Conservation (phyloP, 2,888 invertebrate genomes). For the Thecophora atra region DNA sequence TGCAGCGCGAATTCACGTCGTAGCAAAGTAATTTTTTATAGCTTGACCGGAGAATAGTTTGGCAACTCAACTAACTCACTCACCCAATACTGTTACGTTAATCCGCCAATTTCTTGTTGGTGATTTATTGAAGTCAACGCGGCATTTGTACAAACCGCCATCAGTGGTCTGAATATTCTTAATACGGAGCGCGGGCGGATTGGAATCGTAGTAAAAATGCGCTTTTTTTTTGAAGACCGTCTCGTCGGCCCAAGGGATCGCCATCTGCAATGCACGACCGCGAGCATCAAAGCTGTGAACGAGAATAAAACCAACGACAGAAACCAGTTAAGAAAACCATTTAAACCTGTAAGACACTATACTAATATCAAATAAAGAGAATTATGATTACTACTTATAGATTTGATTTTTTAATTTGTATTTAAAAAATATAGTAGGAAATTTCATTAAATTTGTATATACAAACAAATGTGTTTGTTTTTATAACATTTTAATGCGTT, state of each 20-base stretch:
- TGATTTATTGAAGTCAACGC: slow-evolving; percentile 88
- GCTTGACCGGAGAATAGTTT: neutral
- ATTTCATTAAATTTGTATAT: too few species aligned
- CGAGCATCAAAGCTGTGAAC: slow-evolving; percentile 68
- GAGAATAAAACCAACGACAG: neutral
- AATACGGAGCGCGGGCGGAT: slow-evolving; percentile 64
- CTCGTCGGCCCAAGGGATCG: slow-evolving; percentile 70
- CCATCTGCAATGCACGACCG: slow-evolving; percentile 67
- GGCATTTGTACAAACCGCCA: slow-evolving; percentile 69
- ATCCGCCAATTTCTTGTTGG: slow-evolving; percentile 88
- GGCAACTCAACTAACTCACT: slow-evolving; percentile 63
- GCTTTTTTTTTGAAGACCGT: slow-evolving; percentile 69
- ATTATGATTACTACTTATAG: too few species aligned
- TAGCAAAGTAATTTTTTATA: neutral
- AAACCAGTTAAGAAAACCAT: too few species aligned
- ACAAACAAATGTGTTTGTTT: too few species aligned
- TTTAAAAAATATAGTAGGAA: too few species aligned
- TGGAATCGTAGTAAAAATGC: slow-evolving; percentile 67
- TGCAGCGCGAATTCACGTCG: neutral
- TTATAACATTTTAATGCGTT: too few species aligned
- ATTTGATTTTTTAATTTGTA: too few species aligned
- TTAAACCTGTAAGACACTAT: too few species aligned
- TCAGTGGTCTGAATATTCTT: slow-evolving; percentile 64
- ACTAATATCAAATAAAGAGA: too few species aligned
- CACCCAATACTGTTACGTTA: slow-evolving; percentile 88